These are phyloP conservation scores for Henricia sp. DNA, from an alignment of 53 echinoderm and acorn worm genomes.

Conservation along the genomic window DNA sequence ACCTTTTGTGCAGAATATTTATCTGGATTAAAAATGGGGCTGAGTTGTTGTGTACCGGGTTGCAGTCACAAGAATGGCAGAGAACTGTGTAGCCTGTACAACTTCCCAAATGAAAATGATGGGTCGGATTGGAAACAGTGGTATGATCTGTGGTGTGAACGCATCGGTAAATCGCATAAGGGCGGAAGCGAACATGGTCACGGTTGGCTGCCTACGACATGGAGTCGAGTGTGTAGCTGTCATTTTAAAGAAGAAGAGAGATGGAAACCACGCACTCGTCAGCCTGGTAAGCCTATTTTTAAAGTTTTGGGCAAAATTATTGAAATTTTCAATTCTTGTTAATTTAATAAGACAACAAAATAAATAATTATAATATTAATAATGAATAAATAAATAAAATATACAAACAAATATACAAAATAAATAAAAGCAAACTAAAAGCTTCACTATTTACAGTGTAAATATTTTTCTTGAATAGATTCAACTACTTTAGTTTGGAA, in stretches of 20 bases:
- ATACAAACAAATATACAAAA: too few relatives aligned
- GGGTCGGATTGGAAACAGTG: constrained; percentile 59
- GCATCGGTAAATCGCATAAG: constrained; percentile 49
- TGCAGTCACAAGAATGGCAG: constrained; percentile 67
- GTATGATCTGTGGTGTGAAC: constrained; percentile 51
- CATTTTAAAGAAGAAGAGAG: constrained; percentile 54
- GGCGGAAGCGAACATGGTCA: constrained; percentile 16
- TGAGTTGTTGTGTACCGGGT: constrained; percentile 61
- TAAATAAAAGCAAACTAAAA: too few relatives aligned
- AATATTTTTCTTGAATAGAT: too few relatives aligned
- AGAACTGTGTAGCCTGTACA: constrained; percentile 57
- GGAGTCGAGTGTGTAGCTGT: constrained; percentile 57
- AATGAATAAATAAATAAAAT: too few relatives aligned
- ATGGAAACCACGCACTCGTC: constrained; percentile 54
- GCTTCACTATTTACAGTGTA: too few relatives aligned
- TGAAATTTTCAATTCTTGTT: too few relatives aligned
- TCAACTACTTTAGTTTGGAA: too few relatives aligned
- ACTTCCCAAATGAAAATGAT: constrained; percentile 64
- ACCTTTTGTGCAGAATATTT: too few relatives aligned
- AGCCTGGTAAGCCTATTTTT: constrained; percentile 29
- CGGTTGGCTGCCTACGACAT: constrained; percentile 39
- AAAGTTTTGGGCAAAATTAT: too few relatives aligned
- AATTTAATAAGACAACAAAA: too few relatives aligned
- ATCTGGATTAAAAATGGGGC: too few relatives aligned
- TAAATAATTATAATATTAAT: too few relatives aligned